A percentile compares a stretch with the other conserved stretches of the same genome.
These are phyloP conservation scores for Bubo bubo DNA, from an alignment of 2,113 vertebrate species.

Conservation along the genomic window DNA sequence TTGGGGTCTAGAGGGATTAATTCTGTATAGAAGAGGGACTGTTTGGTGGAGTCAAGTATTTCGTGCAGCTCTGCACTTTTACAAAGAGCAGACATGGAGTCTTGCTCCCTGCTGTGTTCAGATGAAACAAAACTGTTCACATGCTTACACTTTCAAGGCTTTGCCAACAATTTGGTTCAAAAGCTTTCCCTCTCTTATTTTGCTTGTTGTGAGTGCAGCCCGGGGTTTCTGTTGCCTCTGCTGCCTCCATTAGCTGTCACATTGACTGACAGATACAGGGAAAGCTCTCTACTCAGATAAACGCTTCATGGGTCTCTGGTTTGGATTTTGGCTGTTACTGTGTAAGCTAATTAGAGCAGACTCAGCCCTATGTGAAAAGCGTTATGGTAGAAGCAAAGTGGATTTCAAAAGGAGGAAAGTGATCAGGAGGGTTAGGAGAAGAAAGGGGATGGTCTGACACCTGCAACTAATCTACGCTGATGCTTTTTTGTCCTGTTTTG, in stretches of 20 bases:
- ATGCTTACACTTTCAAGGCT: not conserved
- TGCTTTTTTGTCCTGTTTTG: not conserved
- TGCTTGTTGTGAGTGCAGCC: not conserved
- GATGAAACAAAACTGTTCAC: not conserved
- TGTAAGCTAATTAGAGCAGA: not conserved
- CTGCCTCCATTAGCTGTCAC: not conserved
- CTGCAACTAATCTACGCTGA: not conserved
- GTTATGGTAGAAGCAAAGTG: not conserved
- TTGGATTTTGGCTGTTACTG: not conserved
- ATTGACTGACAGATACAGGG: not conserved
- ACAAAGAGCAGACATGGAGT: not conserved
- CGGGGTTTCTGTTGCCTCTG: not conserved
- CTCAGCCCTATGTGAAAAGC: not conserved
- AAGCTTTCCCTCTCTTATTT: not conserved
- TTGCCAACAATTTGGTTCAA: not conserved
- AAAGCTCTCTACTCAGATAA: not conserved
- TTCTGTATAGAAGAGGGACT: not conserved
- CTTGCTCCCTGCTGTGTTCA: not conserved
- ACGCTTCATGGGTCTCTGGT: not conserved
- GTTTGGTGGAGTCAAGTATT: not conserved
- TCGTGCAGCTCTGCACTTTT: not conserved
- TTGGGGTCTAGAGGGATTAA: not conserved
- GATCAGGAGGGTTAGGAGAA: not conserved
- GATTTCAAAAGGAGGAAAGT: not conserved
- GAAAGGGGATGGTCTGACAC: not conserved